Base-by-base conservation (phyloP, 2,888 invertebrate genomes). In the Blastobasis lacticolella region DNA sequence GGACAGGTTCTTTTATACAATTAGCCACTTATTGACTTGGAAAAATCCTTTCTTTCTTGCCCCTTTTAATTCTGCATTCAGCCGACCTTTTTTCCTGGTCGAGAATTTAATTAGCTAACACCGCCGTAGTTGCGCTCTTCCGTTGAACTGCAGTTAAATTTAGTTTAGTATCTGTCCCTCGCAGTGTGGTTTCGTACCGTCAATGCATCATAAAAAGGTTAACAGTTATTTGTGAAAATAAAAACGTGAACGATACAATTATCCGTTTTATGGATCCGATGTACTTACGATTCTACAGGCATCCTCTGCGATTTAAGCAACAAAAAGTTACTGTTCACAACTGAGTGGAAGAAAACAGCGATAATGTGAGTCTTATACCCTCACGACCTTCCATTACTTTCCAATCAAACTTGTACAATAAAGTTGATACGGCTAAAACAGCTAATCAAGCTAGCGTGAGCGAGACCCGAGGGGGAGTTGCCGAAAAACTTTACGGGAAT, bases 1-100 rank as follows among this genome's bases (percentile, higher is more conserved):
- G 76, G 78, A 82, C 79, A 79, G 76, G 72, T 74, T 71, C 73
- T 71, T 73, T 81, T 74, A 77, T 73, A 76, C 75, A 78, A 83
- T 83, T 81, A 80, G 67, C 71, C 65, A 67, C 73, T 77, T 75
- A 75, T 72, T 78, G 74, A 71, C 72, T 73, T 66, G 66, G 50
- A 50, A 49, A 50, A 47, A 46, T 45, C 7, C 37, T 6, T 42
- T 40, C 46, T 48, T 40, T 48, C 45, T 23, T 23, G 23, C 23
- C 23, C 23, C 23, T 23, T 23, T 23, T 23, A 23, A 23, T 23
- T 23, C 23, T 23, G 23, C 23, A 23, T 23, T 23, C 23, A 23
- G 23, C 23, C 23, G 23, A 23, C 23, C 23, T 23, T 23, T 23
- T 23, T 23, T 23, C 23, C 23, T 23, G 23, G 1, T 23, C 23